Percentiles rank a stretch among this genome's conserved stretches.
phyloP scores from a whole-genome alignment of 2,797 vertebrate species.

The Caiman crocodilus region DNA sequence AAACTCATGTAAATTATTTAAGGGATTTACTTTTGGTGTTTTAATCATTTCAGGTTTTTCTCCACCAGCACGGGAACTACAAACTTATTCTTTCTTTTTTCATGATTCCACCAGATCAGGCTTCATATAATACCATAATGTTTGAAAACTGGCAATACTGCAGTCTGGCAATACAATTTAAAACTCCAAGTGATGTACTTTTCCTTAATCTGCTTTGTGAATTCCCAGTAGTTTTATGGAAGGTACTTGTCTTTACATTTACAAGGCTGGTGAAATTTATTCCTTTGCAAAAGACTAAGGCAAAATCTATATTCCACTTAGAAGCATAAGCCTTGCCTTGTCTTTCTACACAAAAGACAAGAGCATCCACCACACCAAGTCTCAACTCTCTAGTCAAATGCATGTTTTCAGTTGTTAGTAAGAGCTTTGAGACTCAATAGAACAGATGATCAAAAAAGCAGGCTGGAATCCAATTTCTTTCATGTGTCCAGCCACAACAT shows the following conservation, averaged over 20 bases:
- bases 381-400: neutral
- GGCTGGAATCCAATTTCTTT: slow-evolving; percentile 22
- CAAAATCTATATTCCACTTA: neutral
- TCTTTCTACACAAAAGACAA: neutral
- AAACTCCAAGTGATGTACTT: neutral
- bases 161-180: neutral
- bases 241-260: neutral
- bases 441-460: neutral
- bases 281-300: neutral
- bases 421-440: neutral
- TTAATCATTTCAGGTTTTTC: neutral
- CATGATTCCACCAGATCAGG: too few relatives aligned
- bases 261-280: neutral
- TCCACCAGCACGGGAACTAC: neutral
- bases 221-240: neutral
- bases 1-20: neutral
- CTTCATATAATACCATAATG: neutral
- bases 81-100: neutral
- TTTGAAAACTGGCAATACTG: neutral
- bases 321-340: neutral
- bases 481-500: neutral
- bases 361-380: fast-evolving
- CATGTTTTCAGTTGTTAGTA: neutral
- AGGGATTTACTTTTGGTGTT: neutral
- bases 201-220: neutral